Percentiles rank a stretch among this genome's conserved stretches.
phyloP scores from a whole-genome alignment of 2,888 invertebrate species.

The Oxycera nigricornis region DNA sequence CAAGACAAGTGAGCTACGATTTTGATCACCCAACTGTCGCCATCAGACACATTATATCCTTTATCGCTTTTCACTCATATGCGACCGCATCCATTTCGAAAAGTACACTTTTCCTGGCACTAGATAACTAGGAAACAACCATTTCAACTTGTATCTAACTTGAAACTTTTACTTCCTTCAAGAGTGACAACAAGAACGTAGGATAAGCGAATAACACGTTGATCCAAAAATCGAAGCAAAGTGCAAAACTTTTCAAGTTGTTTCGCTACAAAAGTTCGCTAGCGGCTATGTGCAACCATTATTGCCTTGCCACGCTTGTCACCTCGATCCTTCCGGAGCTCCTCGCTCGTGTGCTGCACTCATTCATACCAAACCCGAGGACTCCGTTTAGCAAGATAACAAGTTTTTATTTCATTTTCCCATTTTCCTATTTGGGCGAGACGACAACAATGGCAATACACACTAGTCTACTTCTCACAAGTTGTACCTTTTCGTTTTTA shows the following conservation, averaged over 20 bases:
- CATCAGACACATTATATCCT: no score
- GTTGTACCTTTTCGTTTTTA: constrained; percentile 37
- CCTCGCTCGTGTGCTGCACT: neutral
- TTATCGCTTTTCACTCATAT: no score
- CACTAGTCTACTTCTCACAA: constrained; percentile 27
- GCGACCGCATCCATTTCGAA: no score
- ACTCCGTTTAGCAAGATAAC: constrained; percentile 23
- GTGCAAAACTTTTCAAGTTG: constrained; percentile 20
- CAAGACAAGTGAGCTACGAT: no score
- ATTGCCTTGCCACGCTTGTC: neutral
- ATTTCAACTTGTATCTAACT: constrained; percentile 19
- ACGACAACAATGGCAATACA: neutral
- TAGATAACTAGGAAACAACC: constrained; percentile 11
- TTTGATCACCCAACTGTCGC: no score
- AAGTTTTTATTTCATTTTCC: constrained; percentile 44
- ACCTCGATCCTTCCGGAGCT: neutral
- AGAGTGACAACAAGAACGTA: neutral
- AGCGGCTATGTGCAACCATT: neutral
- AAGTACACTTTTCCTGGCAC: no score
- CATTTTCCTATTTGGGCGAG: constrained; percentile 39
- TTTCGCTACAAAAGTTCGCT: constrained; percentile 3
- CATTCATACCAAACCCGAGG: neutral
- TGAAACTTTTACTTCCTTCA: neutral
- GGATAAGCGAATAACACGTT: neutral
- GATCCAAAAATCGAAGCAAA: neutral